Conservation (phyloP, 2,113 vertebrate genomes). For the Strigops habroptila region DNA sequence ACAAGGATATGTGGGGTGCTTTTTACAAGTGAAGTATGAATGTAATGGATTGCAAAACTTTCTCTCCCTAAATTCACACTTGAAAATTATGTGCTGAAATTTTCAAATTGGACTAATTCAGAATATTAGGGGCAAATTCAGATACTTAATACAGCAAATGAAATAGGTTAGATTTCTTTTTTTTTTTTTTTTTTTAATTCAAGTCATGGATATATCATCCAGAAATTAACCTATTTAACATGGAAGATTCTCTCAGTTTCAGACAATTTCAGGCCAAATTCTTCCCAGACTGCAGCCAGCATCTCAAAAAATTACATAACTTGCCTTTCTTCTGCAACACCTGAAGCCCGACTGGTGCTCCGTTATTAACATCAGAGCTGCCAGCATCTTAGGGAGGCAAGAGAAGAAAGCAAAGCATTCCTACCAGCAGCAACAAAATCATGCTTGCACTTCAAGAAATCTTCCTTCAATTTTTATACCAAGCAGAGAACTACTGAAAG, state of each 20-base stretch:
- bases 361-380: conserved; percentile 66
- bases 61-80: conserved; percentile 2
- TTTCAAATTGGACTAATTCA: conserved; percentile 42
- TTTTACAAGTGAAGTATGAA: background rate
- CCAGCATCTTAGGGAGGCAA: conserved; percentile 40
- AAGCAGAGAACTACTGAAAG: conserved; percentile 30
- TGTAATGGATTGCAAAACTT: conserved; percentile 33
- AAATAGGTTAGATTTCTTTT: background rate
- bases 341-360: conserved; percentile 29
- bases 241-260: conserved; percentile 30
- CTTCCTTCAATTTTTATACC: conserved; percentile 45
- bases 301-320: conserved; percentile 60
- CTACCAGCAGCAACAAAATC: conserved; percentile 41
- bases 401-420: conserved; percentile 48
- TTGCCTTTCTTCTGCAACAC: conserved; percentile 41
- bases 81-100: conserved; percentile 45
- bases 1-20: background rate
- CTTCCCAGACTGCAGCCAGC: conserved; percentile 56
- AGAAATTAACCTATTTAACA: conserved; percentile 62
- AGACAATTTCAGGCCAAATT: conserved; percentile 68
- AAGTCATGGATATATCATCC: conserved; percentile 35
- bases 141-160: background rate
- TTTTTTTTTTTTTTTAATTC: conserved; percentile 8
- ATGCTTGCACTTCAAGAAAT: conserved; percentile 23
- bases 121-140: conserved; percentile 19